Base-by-base conservation (phyloP, 2,113 vertebrate genomes). In the Leuciscus idus region DNA sequence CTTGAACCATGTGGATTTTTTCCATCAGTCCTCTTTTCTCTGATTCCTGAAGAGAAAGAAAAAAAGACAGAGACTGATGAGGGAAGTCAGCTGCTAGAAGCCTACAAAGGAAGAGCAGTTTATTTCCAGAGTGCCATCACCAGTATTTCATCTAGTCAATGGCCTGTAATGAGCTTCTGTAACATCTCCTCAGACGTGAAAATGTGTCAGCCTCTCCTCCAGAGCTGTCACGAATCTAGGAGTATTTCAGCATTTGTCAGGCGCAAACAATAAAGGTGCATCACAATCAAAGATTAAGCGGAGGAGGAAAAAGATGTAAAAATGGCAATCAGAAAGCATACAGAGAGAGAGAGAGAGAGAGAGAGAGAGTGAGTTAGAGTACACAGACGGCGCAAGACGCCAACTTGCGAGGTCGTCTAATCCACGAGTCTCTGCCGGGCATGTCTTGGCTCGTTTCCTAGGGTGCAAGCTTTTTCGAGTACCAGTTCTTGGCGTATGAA, bases 1-100 rank as follows among this genome's bases (percentile, higher is more conserved):
- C 98, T 78, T 99, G 98, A 64, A 99, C 96, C 98, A 98, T 99
- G 87, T 98, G 96, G 91, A 99, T 96, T 93, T 98, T 97, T 48
- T 99, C 97, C 91, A 97, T 97, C 88, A 99, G 91, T 23, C 98
- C 97, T 88, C 96, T 99, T 93, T 96, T 98, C 81, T 96, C 97
- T 0, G 94, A 92, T 90, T 99, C 98, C 98, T 99, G 81, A 79
- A 90, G 33, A 72, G 28, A 89, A 81, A 90, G 6, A 0, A 72
- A 82, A 80, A 90, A 89, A 86, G 89, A 90, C 66, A 93, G 68
- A 89, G 87, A 86, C 88, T 93, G 92, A 92, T 92, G 91, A 93
- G 91, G 82, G 83, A 80, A 89, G 92, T 93, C 91, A 92, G 91
- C 91, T 90, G 91, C 87, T 90, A 86, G 87, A 90, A 88, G 89